These are phyloP conservation scores for Tipula helvola DNA, from an alignment of 2,888 invertebrate species.

Conservation along the genomic window DNA sequence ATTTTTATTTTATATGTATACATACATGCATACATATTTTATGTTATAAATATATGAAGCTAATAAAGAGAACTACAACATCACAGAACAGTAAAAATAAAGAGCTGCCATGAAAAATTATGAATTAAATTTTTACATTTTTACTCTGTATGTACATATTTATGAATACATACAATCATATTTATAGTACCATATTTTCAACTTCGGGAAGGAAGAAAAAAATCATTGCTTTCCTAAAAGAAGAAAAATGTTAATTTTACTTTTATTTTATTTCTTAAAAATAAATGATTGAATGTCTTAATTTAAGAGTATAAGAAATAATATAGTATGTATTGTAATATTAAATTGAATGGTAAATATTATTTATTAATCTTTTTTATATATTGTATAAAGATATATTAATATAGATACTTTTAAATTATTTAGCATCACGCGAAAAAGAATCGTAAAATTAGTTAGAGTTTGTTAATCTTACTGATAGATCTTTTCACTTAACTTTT, in stretches of 20 bases:
- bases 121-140: neutral
- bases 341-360: neutral
- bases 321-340: neutral
- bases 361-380: neutral
- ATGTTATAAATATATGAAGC: neutral
- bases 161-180: neutral
- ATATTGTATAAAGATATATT: neutral
- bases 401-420: neutral
- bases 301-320: neutral
- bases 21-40: too few species aligned
- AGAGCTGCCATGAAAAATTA: neutral
- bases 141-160: neutral
- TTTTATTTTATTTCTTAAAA: neutral
- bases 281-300: neutral
- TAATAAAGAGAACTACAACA: neutral
- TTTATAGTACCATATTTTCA: neutral
- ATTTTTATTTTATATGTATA: too few species aligned
- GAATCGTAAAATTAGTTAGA: neutral
- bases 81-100: neutral
- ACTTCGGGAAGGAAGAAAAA: neutral
- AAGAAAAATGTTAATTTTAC: neutral
- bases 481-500: neutral
- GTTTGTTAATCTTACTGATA: neutral
- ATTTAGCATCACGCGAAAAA: neutral
- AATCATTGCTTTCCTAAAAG: neutral